Conservation (phyloP, 1,140 invertebrate species). For the Charaxes varanes region DNA sequence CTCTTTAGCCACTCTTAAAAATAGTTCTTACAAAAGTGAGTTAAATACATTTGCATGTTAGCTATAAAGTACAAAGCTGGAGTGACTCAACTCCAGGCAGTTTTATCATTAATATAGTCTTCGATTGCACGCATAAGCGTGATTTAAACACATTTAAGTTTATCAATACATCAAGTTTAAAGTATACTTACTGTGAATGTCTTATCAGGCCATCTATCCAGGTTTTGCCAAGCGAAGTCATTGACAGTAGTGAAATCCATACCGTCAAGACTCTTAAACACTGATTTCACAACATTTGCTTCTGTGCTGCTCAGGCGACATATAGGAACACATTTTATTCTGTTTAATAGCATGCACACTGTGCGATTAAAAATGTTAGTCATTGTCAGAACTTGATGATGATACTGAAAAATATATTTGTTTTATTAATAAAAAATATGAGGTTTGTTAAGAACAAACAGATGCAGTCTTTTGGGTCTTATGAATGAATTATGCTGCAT, state of each 20-base stretch:
- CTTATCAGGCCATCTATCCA: slow-evolving; percentile 63
- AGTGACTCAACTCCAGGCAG: no score
- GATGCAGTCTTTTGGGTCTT: no score
- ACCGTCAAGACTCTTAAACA: slow-evolving; percentile 33
- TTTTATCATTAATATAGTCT: no score
- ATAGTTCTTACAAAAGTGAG: no score
- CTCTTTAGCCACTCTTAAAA: no score
- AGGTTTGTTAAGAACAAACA: no score
- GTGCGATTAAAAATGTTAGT: slow-evolving; percentile 23
- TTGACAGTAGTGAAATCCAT: slow-evolving; percentile 51
- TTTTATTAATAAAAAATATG: background rate
- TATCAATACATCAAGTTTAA: no score
- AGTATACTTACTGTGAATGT: slow-evolving; percentile 49
- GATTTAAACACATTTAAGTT: no score
- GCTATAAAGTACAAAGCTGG: no score
- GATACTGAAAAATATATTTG: slow-evolving; percentile 1
- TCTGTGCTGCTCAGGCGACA: slow-evolving; percentile 26
- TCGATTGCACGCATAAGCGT: no score
- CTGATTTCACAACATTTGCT: slow-evolving; percentile 43
- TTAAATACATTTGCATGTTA: no score
- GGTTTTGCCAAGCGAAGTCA: slow-evolving; percentile 58
- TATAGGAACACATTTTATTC: slow-evolving; percentile 11
- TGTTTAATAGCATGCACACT: slow-evolving; percentile 21
- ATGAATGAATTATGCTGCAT: no score
- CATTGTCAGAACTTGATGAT: slow-evolving; percentile 14